Base-by-base conservation (phyloP, 2,888 invertebrate species). In the Hecatera dysodea region DNA sequence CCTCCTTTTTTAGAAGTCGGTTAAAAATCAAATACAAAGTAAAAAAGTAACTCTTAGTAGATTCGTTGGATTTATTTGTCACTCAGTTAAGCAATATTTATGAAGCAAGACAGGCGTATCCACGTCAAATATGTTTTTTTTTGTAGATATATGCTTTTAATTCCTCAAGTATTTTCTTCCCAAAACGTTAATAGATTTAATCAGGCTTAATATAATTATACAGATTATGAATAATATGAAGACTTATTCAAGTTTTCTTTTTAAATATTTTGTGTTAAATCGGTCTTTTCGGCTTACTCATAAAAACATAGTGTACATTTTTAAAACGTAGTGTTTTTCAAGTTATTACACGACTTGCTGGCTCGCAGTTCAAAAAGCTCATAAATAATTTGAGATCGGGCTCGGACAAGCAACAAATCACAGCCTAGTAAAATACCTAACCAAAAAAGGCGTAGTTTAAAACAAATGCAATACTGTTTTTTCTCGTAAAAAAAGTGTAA, bases 41-140 rank as follows among this genome's bases (percentile, higher is more conserved):
- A 33, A 60, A 42, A 56, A 53, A 36, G 29, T 46, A 62, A 27
- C 7, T 53, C 24, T 9, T 22, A 22, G n/a, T 53, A 39, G 55
- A 62, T 50, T 29, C 59, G 22, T 50, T 39, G 67, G 44, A 78
- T 75, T 66, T 66, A 27, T 65, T 52, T 66, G 61, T 66, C 81
- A 66, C 70, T 76, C 66, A 63, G 55, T 48, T 57, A 29, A 15
- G 67, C 56, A 66, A 76, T 78, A 81, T 81, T 76, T 67, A 81
- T 69, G 60, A 66, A 44, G 17, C 9, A 60, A 75, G 29, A 22
- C 27, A 44, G 63, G 15, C 60, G 33, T 68, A 52, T 69, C 53
- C 39, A 65, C 46, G 62, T 76, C 70, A 69, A 67, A 69, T 60
- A 60, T 56, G 56, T 24, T 53, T 66, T 56, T 63, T 52, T 27